Evolutionary conservation across 2,797 vertebrate genomes (phyloP), one percentile per base, ranked within the genome.

Genomic region (Chromobotia macracanthus): DNA sequence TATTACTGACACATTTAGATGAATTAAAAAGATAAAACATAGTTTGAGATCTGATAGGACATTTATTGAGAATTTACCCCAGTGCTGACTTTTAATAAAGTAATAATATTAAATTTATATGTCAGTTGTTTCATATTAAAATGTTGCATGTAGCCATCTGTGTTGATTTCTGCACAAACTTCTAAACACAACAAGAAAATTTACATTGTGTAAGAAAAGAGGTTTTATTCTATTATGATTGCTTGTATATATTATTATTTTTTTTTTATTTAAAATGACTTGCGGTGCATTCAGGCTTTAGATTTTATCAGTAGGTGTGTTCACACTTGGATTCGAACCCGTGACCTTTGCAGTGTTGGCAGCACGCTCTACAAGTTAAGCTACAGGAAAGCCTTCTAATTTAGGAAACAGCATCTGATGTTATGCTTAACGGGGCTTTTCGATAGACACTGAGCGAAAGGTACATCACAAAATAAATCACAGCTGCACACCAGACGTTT

Each of bases 81-180:
- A 90, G 83, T 89, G 85, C 86, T 87, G 88, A 89, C 85, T 92
- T 92, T 92, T 91, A 93, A 91, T 93, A 91, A 90, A 88, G 51
- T 23, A 70, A 69, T 55, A 68, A 41, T 70, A 72, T 69, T 75
- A 31, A 71, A 69, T 70, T 71, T 79, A 48, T 66, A 66, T 83
- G 77, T 31, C 73, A 67, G 13, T 31, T 80, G 41, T 60, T 80
- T 84, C 81, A 80, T 71, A 79, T 77, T 56, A 69, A 84, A 80
- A 61, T 66, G 84, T 75, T 80, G 46, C 41, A 19, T 74, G 21
- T 18, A 56, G 61, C 48, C 46, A 25, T 38, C 55, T 44, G 13
- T 41, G 46, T 31, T 75, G 46, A 50, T 61, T 65, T 60, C 35
- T 13, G 25, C 28, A 35, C 19, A 55, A 55, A 66, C 31, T 53